These are phyloP conservation scores for Craterocephalus amniculus DNA, from an alignment of 2,797 vertebrate species.

Conservation along the genomic window DNA sequence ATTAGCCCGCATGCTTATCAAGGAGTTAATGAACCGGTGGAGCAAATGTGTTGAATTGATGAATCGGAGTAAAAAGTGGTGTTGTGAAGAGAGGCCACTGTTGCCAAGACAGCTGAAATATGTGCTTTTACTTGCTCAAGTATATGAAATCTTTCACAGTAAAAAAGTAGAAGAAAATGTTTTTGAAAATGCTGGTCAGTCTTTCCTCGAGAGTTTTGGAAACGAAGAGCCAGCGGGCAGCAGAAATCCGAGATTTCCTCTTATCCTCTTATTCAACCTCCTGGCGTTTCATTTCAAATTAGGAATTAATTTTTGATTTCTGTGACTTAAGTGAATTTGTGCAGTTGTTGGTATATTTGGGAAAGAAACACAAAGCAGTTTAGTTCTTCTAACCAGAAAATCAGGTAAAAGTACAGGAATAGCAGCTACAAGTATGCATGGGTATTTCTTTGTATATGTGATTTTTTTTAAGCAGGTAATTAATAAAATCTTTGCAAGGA, in stretches of 20 bases:
- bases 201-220: constrained; percentile 1
- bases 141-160: constrained; percentile 37
- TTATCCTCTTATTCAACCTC: background rate
- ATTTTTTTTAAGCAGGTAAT: constrained; percentile 16
- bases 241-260: constrained; percentile 2
- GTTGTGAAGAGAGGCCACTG: constrained; percentile 42
- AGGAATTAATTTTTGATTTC: background rate
- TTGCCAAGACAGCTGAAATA: constrained; percentile 22
- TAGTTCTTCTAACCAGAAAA: background rate
- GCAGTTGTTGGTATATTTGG: background rate
- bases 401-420: background rate
- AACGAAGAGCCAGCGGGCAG: background rate
- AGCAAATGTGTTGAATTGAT: constrained; percentile 43
- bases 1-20: constrained; percentile 56
- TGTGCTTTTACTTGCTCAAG: no score
- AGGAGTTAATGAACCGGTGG: constrained; percentile 49
- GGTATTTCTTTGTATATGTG: background rate
- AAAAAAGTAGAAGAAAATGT: constrained; percentile 44
- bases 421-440: background rate
- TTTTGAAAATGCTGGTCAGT: constrained; percentile 38
- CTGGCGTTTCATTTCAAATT: background rate
- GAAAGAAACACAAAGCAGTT: background rate
- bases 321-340: background rate
- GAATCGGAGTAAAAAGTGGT: constrained; percentile 33
- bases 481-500: constrained; percentile 32